Evolutionary conservation across 2,888 invertebrate species (phyloP), one percentile per base, ranked within the genome.

Genomic region (Desoria tigrina): DNA sequence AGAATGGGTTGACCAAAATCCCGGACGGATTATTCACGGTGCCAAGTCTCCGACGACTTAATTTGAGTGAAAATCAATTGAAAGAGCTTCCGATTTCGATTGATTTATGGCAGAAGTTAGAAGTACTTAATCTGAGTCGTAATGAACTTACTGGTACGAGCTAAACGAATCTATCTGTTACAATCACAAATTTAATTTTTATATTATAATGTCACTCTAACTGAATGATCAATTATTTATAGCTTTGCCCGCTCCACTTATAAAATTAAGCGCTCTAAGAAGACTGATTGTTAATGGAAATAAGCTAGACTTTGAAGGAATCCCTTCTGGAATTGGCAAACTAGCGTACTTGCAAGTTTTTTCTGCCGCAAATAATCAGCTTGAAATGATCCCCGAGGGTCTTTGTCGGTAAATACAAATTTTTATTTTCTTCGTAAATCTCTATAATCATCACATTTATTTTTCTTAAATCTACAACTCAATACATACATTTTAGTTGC

Each of bases 381-480:
- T 99, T 62, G 97, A 99, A 83, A 95, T 95, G 91, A 94, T 99
- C 75, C 99, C 99, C 0, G 99, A 99, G 83, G 97, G 97, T 51
- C 83, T 98, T 39, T 95, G 94, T 84, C 88, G 92, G 90, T 90
- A 79, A 68, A 71, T 65, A 16, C 6, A 45, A 21, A 45, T 45
- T 45, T n/a, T n/a, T n/a, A n/a, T n/a, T n/a, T n/a, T n/a, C n/a
- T n/a, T n/a, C n/a, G n/a, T n/a, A n/a, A n/a, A n/a, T n/a, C n/a
- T n/a, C n/a, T n/a, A n/a, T 32, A 32, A 32, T 7, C 32, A 11
- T 32, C n/a, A 63, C 9, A 53, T 23, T 39, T n/a, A 27, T 21
- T 26, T 58, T 27, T 32, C 32, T 32, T 32, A 32, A 32, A n/a
- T n/a, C n/a, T n/a, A n/a, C n/a, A n/a, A n/a, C n/a, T n/a, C n/a